Evolutionary conservation across 2,113 vertebrate genomes (phyloP), one percentile per base, ranked within the genome.

Genomic region (Daubentonia madagascariensis): DNA sequence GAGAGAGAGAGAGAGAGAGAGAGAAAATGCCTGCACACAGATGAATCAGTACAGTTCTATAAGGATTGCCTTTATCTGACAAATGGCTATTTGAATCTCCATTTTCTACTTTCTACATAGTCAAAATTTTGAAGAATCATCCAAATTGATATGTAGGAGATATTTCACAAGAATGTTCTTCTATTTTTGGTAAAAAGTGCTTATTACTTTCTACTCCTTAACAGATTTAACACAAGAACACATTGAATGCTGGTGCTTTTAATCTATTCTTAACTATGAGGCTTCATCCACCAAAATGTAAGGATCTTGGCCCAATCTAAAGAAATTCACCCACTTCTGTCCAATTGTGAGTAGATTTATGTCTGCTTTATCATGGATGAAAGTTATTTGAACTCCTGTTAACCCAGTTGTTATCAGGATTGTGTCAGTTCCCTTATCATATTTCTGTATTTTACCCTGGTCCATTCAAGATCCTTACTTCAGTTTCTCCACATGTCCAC

Each of bases 51-150:
- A 50, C 2, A 35, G 17, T 6, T 59, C 61, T 59, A 57, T 8
- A 54, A 37, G 91, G 35, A n/a, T 11, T 88, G 1, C 3, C 52
- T 43, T 16, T 32, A 35, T n/a, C 76, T 61, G n/a, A 79, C 18
- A 50, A 87, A 78, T 84, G 48, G 22, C 0, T 17, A 13, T 43
- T 54, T 79, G 30, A 75, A 45, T 70, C 50, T 70, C 10, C 8
- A 54, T 32, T 63, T 80, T 50, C 67, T 89, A 22, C 17, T 63
- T 94, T 89, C 40, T 10, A 63, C 30, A 52, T 52, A 59, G 52
- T 40, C 35, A 65, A 81, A 86, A n/a, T 57, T 92, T 72, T 92
- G 37, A 96, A n/a, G 14, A 67, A 52, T 30, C 8, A 85, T 75
- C 2, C 9, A 16, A 16, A 75, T 78, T 90, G 72, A 57, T 32